Evolutionary conservation across 2,888 invertebrate genomes (phyloP).

Genomic region (Tenthredo scrophulariae): DNA sequence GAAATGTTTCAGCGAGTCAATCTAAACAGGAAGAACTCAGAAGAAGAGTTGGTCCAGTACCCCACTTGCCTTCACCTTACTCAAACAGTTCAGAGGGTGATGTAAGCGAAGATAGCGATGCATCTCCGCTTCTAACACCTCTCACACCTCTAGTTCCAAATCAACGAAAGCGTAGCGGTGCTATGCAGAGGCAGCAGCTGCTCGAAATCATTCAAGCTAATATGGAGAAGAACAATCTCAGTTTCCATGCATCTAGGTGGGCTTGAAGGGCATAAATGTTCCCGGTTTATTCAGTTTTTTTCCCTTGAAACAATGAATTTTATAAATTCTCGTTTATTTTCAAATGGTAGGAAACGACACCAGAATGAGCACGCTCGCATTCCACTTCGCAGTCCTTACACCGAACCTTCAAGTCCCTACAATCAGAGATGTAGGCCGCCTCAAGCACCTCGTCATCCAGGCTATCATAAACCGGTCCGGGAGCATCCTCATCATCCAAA

Average conservation of each 20-base stretch:
- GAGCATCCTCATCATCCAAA: constrained; percentile 66
- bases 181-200: constrained; percentile 89
- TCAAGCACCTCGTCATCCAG: constrained; percentile 44
- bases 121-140: constrained; percentile 72
- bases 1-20: constrained; percentile 70
- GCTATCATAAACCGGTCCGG: constrained; percentile 72
- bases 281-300: neutral
- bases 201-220: constrained; percentile 93
- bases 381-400: constrained; percentile 68
- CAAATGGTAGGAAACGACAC: constrained; percentile 71
- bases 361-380: constrained; percentile 71
- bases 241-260: constrained; percentile 90
- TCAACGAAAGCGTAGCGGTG: constrained; percentile 84
- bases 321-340: neutral
- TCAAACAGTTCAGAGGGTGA: constrained; percentile 76
- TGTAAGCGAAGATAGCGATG: constrained; percentile 74
- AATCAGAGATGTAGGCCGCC: constrained; percentile 62
- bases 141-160: constrained; percentile 78
- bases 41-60: constrained; percentile 73
- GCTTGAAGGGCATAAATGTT: constrained; percentile 60
- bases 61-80: constrained; percentile 74
- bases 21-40: constrained; percentile 75
- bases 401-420: constrained; percentile 67
- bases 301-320: neutral
- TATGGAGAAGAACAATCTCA: constrained; percentile 94